These are phyloP conservation scores for Xestia xanthographa DNA, from an alignment of 2,888 invertebrate species.

Conservation along the genomic window DNA sequence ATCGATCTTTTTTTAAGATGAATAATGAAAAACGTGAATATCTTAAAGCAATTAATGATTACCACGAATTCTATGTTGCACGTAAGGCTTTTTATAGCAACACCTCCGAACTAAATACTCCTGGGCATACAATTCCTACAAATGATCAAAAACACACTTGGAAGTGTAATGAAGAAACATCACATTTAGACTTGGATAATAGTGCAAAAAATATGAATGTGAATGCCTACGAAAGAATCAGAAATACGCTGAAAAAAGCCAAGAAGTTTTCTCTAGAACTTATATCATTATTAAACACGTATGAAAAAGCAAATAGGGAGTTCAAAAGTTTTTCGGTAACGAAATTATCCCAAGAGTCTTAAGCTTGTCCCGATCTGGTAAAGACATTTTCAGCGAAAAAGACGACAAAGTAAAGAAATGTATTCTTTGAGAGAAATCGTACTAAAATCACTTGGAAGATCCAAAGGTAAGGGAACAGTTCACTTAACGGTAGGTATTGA, in stretches of 20 bases:
- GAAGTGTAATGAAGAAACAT: conserved; percentile 4
- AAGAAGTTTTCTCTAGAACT: conserved; percentile 73
- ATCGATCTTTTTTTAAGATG: conserved; percentile 14
- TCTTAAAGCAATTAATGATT: conserved; percentile 10
- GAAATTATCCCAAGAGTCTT: conserved; percentile 58
- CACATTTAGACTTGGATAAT: conserved; percentile 5
- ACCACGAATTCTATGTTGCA: conserved; percentile 13
- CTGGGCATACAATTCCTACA: background rate
- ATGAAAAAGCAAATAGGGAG: conserved; percentile 78
- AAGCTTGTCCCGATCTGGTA: conserved; percentile 16
- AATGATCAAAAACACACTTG: background rate
- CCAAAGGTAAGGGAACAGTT: background rate
- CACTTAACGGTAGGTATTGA: background rate
- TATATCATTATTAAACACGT: conserved; percentile 72
- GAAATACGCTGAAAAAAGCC: conserved; percentile 72
- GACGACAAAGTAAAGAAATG: conserved; percentile 1
- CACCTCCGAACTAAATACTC: background rate
- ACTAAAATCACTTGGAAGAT: conserved; percentile 15
- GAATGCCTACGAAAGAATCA: conserved; percentile 68
- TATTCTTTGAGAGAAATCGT: background rate
- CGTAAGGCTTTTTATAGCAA: conserved; percentile 24
- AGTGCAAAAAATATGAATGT: conserved; percentile 17
- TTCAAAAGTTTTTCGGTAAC: conserved; percentile 73
- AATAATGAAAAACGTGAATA: conserved; percentile 7
- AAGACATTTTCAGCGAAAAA: background rate